Conservation (phyloP, 1,140 invertebrate species). For the Oedothorax gibbosus region DNA sequence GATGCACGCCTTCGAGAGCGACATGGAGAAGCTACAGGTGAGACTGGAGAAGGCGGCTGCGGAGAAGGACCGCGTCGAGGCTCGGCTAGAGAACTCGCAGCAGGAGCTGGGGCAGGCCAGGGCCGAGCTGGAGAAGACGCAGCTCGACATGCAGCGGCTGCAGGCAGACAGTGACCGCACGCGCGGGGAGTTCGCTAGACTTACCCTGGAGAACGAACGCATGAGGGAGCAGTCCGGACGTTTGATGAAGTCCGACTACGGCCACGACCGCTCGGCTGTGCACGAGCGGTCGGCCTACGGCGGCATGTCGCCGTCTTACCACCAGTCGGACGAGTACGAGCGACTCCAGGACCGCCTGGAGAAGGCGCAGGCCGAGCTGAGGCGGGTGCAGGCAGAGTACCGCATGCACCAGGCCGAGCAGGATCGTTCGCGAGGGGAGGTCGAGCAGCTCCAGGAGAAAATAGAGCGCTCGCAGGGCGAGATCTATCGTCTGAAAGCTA, state of each 20-base stretch:
- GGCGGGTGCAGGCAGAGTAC: constrained; percentile 84
- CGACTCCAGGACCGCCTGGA: constrained; percentile 83
- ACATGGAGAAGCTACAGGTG: constrained; percentile 89
- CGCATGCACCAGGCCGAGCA: constrained; percentile 81
- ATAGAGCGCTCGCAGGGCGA: constrained; percentile 93
- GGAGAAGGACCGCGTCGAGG: constrained; percentile 90
- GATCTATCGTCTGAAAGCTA: constrained; percentile 91
- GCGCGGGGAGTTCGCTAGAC: constrained; percentile 72
- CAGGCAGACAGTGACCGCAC: constrained; percentile 62
- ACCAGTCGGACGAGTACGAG: constrained; percentile 61
- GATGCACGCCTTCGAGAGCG: constrained; percentile 87
- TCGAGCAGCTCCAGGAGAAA: constrained; percentile 88
- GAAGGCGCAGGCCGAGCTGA: constrained; percentile 83
- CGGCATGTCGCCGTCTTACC: constrained; percentile 20
- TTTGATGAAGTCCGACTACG: constrained; percentile 46
- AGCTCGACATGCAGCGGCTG: constrained; percentile 74
- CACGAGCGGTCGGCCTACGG: constrained; percentile 42
- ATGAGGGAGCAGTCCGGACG: constrained; percentile 65
- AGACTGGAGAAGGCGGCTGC: constrained; percentile 86
- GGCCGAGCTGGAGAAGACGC: constrained; percentile 90
- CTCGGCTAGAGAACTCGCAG: constrained; percentile 90
- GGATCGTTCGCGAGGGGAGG: constrained; percentile 84
- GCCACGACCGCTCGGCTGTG: background rate
- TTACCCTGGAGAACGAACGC: constrained; percentile 91
- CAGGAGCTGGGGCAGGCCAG: constrained; percentile 93